These are phyloP conservation scores for Odobenus rosmarus DNA, from an alignment of 2,113 vertebrate genomes.

Conservation along the genomic window DNA sequence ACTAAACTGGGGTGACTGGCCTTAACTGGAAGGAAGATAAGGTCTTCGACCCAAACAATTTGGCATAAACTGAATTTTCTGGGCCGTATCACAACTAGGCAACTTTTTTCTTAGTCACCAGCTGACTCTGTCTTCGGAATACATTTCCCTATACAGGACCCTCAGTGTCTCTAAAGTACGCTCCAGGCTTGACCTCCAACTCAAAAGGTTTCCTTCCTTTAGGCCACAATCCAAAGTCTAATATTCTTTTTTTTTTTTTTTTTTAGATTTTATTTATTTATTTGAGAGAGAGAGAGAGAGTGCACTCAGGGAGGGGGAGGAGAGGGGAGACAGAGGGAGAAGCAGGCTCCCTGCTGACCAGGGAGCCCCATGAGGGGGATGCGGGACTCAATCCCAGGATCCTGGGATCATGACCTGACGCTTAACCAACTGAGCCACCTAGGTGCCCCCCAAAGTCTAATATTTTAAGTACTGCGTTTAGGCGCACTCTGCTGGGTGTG, in stretches of 20 bases:
- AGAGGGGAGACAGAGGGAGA: too few relatives aligned
- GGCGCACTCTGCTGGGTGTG: background rate
- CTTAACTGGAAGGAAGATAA: background rate
- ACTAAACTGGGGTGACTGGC: background rate
- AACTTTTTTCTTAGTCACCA: background rate
- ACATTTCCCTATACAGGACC: background rate
- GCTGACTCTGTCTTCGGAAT: background rate
- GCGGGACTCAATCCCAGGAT: too few relatives aligned
- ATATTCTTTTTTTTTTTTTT: background rate
- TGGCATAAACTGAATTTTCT: slow-evolving; percentile 13
- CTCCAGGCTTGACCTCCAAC: slow-evolving; percentile 3
- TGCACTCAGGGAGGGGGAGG: too few relatives aligned
- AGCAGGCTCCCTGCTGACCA: too few relatives aligned
- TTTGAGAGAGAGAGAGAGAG: too few relatives aligned
- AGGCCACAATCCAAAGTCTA: slow-evolving; percentile 25
- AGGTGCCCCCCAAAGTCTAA: background rate
- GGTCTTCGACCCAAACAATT: background rate
- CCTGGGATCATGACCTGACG: too few relatives aligned
- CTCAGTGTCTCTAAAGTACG: background rate
- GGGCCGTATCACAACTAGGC: background rate
- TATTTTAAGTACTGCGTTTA: slow-evolving; percentile 46
- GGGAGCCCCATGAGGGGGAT: too few relatives aligned
- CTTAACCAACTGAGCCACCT: too few relatives aligned
- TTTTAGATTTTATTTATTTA: background rate
- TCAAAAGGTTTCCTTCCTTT: slow-evolving; percentile 20